Evolutionary conservation across 2,888 invertebrate genomes (phyloP).

Genomic region (Dorcus parallelipipedus): DNA sequence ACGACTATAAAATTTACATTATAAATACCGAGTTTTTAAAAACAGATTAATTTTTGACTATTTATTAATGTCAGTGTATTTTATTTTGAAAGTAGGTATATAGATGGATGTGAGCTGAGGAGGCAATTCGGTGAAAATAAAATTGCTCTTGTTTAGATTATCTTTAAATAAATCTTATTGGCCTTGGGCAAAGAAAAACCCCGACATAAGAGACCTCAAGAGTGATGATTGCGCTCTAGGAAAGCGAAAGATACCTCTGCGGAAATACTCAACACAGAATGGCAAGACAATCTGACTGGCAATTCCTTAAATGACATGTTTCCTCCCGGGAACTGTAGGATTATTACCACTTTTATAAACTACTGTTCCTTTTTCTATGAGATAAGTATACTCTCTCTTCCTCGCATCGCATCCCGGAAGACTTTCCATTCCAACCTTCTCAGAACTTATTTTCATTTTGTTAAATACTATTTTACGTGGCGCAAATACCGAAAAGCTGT

Average conservation of each 20-base stretch:
- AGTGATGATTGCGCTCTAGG: neutral
- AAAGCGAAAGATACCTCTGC: neutral
- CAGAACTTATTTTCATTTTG: too few relatives aligned
- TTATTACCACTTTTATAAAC: constrained; percentile 26
- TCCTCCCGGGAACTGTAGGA: constrained; percentile 30
- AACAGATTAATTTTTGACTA: too few relatives aligned
- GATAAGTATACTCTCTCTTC: too few relatives aligned
- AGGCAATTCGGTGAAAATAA: neutral
- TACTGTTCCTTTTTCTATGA: constrained; percentile 17
- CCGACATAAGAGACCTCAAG: neutral
- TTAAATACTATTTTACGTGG: too few relatives aligned
- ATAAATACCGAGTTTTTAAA: too few relatives aligned
- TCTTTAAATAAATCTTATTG: neutral
- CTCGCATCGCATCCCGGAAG: too few relatives aligned
- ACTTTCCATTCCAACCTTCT: too few relatives aligned
- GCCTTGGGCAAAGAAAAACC: neutral
- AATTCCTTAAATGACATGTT: constrained; percentile 29
- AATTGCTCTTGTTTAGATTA: neutral
- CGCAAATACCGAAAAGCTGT: neutral
- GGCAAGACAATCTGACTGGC: constrained; percentile 21
- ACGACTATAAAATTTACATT: too few relatives aligned
- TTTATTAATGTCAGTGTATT: too few relatives aligned
- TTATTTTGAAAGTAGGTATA: too few relatives aligned
- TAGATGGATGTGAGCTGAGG: neutral
- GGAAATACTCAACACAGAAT: constrained; percentile 35